Conservation (phyloP, 2,113 vertebrate species). For the Choloepus hoffmanni region DNA sequence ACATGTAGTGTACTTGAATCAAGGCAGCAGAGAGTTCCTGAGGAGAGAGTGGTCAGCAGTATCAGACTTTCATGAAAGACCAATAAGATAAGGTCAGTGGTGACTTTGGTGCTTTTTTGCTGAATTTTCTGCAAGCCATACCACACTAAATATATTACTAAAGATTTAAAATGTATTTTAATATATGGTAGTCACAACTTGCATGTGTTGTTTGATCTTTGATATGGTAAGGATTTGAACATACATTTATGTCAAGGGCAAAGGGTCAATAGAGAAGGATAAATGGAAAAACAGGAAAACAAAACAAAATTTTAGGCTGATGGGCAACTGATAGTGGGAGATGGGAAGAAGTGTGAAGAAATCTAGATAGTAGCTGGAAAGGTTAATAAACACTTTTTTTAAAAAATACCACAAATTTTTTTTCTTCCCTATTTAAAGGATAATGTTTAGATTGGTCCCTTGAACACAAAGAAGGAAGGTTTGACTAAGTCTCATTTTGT, state of each 20-base stretch:
- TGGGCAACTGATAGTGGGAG: not conserved
- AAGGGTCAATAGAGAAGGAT: not conserved
- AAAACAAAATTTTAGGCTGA: not conserved
- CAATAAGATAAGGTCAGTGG: not conserved
- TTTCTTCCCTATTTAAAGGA: not conserved
- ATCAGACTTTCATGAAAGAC: not conserved
- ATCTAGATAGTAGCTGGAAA: not conserved
- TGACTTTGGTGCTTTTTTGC: not conserved
- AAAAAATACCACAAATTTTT: not conserved
- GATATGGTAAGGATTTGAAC: not conserved
- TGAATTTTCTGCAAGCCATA: not conserved
- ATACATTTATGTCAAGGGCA: not conserved
- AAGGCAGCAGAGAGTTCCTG: not conserved
- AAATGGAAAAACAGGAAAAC: not conserved
- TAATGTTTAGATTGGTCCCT: not conserved
- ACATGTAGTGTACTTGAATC: not conserved
- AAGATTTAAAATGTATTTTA: no score
- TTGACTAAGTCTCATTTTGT: not conserved
- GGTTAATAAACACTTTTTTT: not conserved
- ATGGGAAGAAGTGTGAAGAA: not conserved
- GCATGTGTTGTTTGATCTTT: not conserved
- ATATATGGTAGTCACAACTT: not conserved
- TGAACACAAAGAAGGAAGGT: not conserved
- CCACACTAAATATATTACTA: not conserved
- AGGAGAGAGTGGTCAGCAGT: rapidly evolving